These are phyloP conservation scores for Halyomorpha halys DNA, from an alignment of 1,140 invertebrate genomes.

Conservation along the genomic window DNA sequence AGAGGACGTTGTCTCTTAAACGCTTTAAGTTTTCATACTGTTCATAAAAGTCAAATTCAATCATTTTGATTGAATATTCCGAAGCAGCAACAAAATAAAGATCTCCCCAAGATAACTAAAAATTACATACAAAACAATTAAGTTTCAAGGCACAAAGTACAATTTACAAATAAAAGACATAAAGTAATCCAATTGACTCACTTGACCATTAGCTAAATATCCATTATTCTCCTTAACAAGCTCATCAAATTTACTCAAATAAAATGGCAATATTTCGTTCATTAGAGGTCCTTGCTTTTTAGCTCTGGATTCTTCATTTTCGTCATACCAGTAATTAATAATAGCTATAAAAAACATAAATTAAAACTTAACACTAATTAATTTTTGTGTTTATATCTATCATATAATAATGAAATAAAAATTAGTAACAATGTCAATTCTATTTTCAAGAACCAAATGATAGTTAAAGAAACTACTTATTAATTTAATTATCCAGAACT, in stretches of 20 bases:
- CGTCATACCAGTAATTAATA: constrained; percentile 30
- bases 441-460: too few relatives aligned
- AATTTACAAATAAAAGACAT: too few relatives aligned
- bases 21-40: constrained; percentile 40
- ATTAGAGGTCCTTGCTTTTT: constrained; percentile 32
- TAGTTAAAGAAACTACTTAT: too few relatives aligned
- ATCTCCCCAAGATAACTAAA: constrained; percentile 38
- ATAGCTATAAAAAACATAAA: constrained; percentile 24
- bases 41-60: too few relatives aligned
- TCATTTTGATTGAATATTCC: constrained; percentile 49
- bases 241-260: constrained; percentile 43
- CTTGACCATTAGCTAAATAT: constrained; percentile 39
- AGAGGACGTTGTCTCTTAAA: constrained; percentile 35
- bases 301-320: constrained; percentile 33
- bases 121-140: too few relatives aligned
- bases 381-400: too few relatives aligned
- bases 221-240: constrained; percentile 38
- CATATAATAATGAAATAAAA: too few relatives aligned
- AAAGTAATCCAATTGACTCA: constrained; percentile 26
- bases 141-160: too few relatives aligned
- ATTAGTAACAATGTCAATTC: too few relatives aligned
- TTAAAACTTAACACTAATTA: too few relatives aligned
- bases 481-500: too few relatives aligned
- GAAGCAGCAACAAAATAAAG: constrained; percentile 46
- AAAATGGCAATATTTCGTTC: too few relatives aligned